phyloP scores from a whole-genome alignment of 2,888 invertebrate species.

The Ophion ellenae region DNA sequence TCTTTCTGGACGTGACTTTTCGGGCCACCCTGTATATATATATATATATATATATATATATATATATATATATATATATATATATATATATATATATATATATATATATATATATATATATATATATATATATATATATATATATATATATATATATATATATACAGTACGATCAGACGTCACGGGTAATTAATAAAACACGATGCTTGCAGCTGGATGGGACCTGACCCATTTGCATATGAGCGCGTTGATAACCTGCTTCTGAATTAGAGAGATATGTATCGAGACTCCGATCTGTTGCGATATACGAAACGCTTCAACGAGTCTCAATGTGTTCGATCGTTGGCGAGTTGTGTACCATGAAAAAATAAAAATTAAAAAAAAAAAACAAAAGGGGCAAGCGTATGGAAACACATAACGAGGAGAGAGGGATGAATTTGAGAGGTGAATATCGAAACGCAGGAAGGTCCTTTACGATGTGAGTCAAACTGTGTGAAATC shows the following conservation, averaged over 20 bases:
- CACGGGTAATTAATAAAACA: slow-evolving; percentile 76
- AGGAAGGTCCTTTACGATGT: neutral
- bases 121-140: neutral
- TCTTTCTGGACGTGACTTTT: no score
- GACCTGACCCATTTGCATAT: slow-evolving; percentile 72
- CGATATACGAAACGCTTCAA: slow-evolving; percentile 71
- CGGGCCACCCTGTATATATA: neutral
- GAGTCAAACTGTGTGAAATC: slow-evolving; percentile 16
- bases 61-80: slow-evolving; percentile 33
- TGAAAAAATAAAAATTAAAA: neutral
- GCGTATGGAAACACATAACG: neutral
- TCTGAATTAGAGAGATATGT: slow-evolving; percentile 72
- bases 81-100: slow-evolving; percentile 31
- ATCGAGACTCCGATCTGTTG: slow-evolving; percentile 67
- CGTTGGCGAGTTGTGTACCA: neutral
- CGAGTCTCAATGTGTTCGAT: slow-evolving; percentile 47
- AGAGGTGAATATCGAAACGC: neutral
- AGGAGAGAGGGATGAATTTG: neutral
- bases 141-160: neutral
- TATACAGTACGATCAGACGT: slow-evolving; percentile 61
- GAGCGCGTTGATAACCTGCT: slow-evolving; percentile 63
- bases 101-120: neutral
- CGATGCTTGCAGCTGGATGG: slow-evolving; percentile 65
- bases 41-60: slow-evolving; percentile 33
- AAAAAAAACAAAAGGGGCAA: neutral